Evolutionary conservation across 2,113 vertebrate genomes (phyloP).

Genomic region (Sardina pilchardus): DNA sequence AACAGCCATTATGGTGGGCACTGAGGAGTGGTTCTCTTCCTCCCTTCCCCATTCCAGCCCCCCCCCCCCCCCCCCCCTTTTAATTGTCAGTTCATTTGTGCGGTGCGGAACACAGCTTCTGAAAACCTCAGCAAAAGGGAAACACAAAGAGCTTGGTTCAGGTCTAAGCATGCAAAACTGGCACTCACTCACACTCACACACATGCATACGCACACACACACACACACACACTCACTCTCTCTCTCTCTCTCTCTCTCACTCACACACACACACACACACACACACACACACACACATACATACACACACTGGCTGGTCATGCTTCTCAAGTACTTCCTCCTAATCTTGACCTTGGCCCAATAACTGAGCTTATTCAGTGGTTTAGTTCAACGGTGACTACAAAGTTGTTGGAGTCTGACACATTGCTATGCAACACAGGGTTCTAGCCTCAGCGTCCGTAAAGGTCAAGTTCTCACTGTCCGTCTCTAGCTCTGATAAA

Average conservation of each 20-base stretch:
- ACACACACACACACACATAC: background rate
- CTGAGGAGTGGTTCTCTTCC: background rate
- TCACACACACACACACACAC: background rate
- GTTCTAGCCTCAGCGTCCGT: background rate
- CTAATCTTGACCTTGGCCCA: background rate
- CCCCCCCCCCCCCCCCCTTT: background rate
- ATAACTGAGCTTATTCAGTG: conserved; percentile 1
- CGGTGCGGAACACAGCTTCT: background rate
- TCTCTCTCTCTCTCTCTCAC: background rate
- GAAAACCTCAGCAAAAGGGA: background rate
- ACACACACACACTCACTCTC: background rate
- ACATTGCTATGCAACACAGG: background rate
- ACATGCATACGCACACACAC: background rate
- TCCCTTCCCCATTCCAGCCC: no score
- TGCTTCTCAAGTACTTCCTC: background rate
- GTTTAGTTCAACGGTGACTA: background rate
- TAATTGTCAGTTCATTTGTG: conserved; percentile 15
- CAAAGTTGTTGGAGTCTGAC: background rate
- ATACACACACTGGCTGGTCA: background rate
- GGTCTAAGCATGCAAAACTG: background rate
- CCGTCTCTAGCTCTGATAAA: background rate
- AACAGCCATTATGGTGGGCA: background rate
- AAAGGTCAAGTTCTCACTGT: background rate
- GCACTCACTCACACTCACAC: conserved; percentile 3
- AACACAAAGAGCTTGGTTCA: conserved; percentile 16